Evolutionary conservation across 2,888 invertebrate genomes (phyloP).

Genomic region (Spilarctia lutea): DNA sequence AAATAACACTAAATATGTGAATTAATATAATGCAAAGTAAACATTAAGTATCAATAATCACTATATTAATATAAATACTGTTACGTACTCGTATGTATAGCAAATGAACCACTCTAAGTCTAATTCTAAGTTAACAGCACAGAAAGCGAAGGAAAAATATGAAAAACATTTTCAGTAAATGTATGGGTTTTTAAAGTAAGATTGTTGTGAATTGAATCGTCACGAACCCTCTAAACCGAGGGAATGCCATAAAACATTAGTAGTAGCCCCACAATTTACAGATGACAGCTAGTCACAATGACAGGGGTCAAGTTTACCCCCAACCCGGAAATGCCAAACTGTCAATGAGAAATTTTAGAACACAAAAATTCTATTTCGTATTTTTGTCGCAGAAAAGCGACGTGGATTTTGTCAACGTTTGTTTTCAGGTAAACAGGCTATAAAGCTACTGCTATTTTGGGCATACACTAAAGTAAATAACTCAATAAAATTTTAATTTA

Average conservation of each 20-base stretch:
- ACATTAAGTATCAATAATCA: too few relatives aligned
- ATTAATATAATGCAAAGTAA: too few relatives aligned
- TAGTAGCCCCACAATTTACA: constrained; percentile 18
- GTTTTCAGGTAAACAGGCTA: background rate
- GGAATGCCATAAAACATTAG: background rate
- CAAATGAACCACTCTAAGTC: too few relatives aligned
- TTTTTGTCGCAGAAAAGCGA: background rate
- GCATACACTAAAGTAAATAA: background rate
- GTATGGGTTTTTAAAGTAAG: too few relatives aligned
- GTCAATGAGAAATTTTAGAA: constrained; percentile 18
- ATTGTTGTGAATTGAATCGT: background rate
- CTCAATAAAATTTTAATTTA: background rate
- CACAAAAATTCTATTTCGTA: constrained; percentile 15
- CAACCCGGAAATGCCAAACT: constrained; percentile 14
- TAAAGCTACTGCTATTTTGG: background rate
- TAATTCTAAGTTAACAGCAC: too few relatives aligned
- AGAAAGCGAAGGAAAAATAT: too few relatives aligned
- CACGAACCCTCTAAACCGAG: background rate
- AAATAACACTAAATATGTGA: too few relatives aligned
- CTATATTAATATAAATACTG: too few relatives aligned
- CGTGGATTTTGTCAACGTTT: background rate
- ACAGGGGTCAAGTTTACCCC: constrained; percentile 22
- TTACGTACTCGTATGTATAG: too few relatives aligned
- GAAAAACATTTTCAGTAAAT: too few relatives aligned
- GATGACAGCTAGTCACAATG: constrained; percentile 20